These are phyloP conservation scores for Portevinia maculata DNA, from an alignment of 2,888 invertebrate genomes.

Conservation along the genomic window DNA sequence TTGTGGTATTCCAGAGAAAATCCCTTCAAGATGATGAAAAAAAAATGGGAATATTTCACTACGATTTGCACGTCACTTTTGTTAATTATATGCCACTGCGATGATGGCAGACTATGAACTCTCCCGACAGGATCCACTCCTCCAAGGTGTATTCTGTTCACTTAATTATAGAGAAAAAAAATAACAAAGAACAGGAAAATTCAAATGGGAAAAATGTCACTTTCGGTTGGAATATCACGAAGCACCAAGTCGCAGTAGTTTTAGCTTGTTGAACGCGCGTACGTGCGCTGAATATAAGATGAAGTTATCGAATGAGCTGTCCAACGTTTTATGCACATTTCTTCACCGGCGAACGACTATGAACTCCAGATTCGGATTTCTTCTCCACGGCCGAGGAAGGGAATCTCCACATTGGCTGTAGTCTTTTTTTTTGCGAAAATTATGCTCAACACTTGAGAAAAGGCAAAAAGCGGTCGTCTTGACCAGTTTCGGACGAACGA, in stretches of 20 bases:
- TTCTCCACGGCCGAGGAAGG: slow-evolving; percentile 15
- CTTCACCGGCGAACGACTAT: slow-evolving; percentile 56
- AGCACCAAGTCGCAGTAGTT: slow-evolving; percentile 38
- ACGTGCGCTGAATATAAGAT: slow-evolving; percentile 73
- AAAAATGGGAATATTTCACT: slow-evolving; percentile 62
- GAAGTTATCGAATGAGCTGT: slow-evolving; percentile 66
- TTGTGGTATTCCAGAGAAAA: slow-evolving; percentile 52
- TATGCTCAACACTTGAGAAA: slow-evolving; percentile 15
- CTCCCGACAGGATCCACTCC: slow-evolving; percentile 54
- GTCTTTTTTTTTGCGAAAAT: slow-evolving; percentile 31
- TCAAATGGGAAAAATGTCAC: slow-evolving; percentile 34
- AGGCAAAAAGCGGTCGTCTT: background rate
- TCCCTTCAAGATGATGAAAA: slow-evolving; percentile 46
- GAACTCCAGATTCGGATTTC: slow-evolving; percentile 40
- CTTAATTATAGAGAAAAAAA: slow-evolving; percentile 57
- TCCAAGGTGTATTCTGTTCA: slow-evolving; percentile 63
- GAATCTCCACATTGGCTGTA: background rate
- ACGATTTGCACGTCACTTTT: slow-evolving; percentile 73
- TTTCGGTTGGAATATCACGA: slow-evolving; percentile 43
- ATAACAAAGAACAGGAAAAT: background rate
- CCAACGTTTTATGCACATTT: slow-evolving; percentile 66
- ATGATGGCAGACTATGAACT: slow-evolving; percentile 37
- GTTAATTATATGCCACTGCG: slow-evolving; percentile 70
- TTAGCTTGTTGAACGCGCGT: slow-evolving; percentile 69
- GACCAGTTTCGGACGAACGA: slow-evolving; percentile 53